These are phyloP conservation scores for Dufourea novaeangliae DNA, from an alignment of 1,140 invertebrate species.

Conservation along the genomic window DNA sequence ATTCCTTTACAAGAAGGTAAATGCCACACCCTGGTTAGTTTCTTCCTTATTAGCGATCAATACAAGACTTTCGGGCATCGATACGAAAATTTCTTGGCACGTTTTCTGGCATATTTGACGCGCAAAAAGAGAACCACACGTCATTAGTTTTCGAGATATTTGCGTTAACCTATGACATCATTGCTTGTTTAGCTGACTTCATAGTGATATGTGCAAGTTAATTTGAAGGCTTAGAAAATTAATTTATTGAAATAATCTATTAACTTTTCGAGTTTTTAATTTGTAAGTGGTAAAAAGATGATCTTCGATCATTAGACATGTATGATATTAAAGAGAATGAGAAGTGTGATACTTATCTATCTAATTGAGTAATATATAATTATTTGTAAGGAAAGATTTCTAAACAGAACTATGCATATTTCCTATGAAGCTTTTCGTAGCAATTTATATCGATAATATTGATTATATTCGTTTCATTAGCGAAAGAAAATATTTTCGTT, in stretches of 20 bases:
- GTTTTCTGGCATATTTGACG: neutral
- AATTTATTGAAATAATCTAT: too few species aligned
- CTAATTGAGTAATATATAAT: too few species aligned
- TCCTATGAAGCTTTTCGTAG: neutral
- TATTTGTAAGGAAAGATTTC: too few species aligned
- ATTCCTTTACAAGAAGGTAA: conserved; percentile 30
- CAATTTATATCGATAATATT: neutral
- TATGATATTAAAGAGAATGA: too few species aligned
- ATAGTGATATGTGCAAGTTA: neutral
- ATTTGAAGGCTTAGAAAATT: neutral
- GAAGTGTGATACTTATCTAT: too few species aligned
- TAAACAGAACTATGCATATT: too few species aligned
- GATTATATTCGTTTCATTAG: neutral
- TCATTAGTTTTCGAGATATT: neutral
- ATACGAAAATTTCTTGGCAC: neutral
- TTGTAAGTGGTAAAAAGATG: too few species aligned
- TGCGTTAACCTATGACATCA: neutral
- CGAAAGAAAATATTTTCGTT: neutral
- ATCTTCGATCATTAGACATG: too few species aligned
- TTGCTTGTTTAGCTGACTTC: neutral
- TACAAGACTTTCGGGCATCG: conserved; percentile 29
- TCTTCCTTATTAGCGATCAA: conserved; percentile 26
- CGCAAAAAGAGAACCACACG: too few species aligned
- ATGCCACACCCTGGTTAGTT: conserved; percentile 49
- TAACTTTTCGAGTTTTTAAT: too few species aligned